phyloP scores from a whole-genome alignment of 2,113 vertebrate species.

The Lophius piscatorius region DNA sequence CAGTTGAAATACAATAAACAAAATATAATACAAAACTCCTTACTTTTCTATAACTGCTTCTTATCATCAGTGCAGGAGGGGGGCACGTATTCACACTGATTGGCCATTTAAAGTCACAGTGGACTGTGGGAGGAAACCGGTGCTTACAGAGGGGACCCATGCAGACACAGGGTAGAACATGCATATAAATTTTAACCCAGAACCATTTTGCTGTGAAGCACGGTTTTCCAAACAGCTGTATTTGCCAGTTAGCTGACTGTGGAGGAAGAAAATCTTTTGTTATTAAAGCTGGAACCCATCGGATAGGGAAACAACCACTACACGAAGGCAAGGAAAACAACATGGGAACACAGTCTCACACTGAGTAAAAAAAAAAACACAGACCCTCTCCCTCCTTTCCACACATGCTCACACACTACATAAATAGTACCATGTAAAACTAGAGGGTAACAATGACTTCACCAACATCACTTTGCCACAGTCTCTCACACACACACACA shows the following conservation, averaged over 20 bases:
- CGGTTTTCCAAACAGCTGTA: not conserved
- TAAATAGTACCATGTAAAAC: slow-evolving; percentile 66
- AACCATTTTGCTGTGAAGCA: too few relatives aligned
- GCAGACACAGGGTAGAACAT: too few relatives aligned
- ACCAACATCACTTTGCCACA: slow-evolving; percentile 41
- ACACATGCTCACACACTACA: slow-evolving; percentile 38
- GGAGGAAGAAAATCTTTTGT: slow-evolving; percentile 48
- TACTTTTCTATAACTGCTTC: too few relatives aligned
- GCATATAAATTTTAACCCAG: too few relatives aligned
- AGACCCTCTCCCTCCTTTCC: slow-evolving; percentile 21
- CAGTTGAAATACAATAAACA: not conserved
- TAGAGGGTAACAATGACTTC: slow-evolving; percentile 68
- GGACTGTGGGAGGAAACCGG: too few relatives aligned
- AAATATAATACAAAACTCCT: not conserved
- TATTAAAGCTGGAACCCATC: slow-evolving; percentile 55
- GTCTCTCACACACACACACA: not conserved
- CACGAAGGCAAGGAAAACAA: slow-evolving; percentile 51
- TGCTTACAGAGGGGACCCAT: too few relatives aligned
- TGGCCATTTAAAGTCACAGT: too few relatives aligned
- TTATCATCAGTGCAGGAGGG: too few relatives aligned
- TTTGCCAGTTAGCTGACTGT: slow-evolving; percentile 37
- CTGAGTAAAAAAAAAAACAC: slow-evolving; percentile 6
- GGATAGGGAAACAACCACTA: slow-evolving; percentile 55
- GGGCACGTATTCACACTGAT: too few relatives aligned
- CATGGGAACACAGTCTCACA: slow-evolving; percentile 22